These are phyloP conservation scores for Onthophagus taurus DNA, from an alignment of 1,140 invertebrate species.

Conservation along the genomic window DNA sequence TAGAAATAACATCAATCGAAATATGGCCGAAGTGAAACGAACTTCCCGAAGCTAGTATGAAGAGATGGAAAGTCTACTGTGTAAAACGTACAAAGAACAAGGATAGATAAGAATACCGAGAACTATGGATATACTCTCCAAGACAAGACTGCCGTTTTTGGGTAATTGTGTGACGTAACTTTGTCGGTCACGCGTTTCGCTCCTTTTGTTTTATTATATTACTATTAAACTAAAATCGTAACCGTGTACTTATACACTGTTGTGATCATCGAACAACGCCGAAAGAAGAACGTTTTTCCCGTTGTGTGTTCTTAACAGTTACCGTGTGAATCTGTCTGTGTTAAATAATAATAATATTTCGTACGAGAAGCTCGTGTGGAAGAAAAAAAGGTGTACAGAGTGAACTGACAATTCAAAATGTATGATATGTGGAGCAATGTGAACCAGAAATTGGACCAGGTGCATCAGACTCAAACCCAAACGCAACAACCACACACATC, in stretches of 20 bases:
- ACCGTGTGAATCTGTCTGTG: conserved; percentile 10
- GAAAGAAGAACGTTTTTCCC: not conserved
- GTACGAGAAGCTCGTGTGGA: conserved; percentile 8
- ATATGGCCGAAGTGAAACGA: conserved; percentile 13
- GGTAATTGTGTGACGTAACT: conserved; percentile 9
- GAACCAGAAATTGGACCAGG: conserved; percentile 66
- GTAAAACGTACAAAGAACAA: conserved; percentile 36
- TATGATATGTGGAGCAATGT: conserved; percentile 82
- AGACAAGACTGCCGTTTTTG: conserved; percentile 19
- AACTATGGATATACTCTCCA: conserved; percentile 19
- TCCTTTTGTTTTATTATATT: not conserved
- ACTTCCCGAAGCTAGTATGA: conserved; percentile 27
- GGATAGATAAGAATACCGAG: too few species aligned
- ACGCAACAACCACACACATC: conserved; percentile 64
- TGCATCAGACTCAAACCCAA: conserved; percentile 54
- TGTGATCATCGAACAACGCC: not conserved
- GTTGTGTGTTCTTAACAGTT: conserved; percentile 5
- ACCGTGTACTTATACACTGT: not conserved
- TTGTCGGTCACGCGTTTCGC: conserved; percentile 2
- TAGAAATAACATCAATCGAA: too few species aligned
- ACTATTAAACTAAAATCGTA: not conserved
- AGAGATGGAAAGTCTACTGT: conserved; percentile 35
- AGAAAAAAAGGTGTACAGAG: not conserved
- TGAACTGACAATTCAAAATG: conserved; percentile 59
- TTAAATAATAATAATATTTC: conserved; percentile 2